Percentiles rank a stretch among this genome's conserved stretches.
These are phyloP conservation scores for Bothrops jararaca DNA, from an alignment of 2,113 vertebrate genomes.

Conservation along the genomic window DNA sequence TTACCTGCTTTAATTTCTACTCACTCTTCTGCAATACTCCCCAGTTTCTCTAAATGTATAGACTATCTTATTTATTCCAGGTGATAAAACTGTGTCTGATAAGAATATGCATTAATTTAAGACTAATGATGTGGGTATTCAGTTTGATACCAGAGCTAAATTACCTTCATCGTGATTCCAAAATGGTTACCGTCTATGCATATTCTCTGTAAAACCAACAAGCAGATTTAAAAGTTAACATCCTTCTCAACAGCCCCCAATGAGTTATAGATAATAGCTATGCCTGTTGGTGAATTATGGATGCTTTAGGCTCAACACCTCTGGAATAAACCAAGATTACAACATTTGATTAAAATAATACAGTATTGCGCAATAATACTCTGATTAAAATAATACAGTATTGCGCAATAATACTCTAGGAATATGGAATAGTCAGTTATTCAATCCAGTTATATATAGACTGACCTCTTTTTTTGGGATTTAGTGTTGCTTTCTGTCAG, in stretches of 20 bases:
- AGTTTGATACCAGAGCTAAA: neutral
- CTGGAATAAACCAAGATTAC: neutral
- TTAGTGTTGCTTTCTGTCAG: neutral
- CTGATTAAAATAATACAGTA: neutral
- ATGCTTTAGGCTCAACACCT: neutral
- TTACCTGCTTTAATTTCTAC: neutral
- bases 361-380: neutral
- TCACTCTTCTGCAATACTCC: neutral
- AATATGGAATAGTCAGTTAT: neutral
- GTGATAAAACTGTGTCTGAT: neutral
- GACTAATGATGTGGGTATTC: neutral
- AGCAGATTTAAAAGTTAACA: neutral
- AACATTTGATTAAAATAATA: neutral
- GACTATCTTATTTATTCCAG: neutral
- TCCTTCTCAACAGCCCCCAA: neutral
- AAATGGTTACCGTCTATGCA: neutral
- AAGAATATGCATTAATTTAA: neutral
- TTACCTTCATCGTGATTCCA: neutral
- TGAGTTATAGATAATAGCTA: neutral
- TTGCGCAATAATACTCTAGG: neutral
- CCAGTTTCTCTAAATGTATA: neutral
- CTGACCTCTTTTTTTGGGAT: neutral
- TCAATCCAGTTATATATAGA: neutral
- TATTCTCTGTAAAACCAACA: neutral
- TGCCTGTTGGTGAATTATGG: neutral